These are phyloP conservation scores for Sterrhoptilus dennistouni DNA, from an alignment of 2,113 vertebrate genomes.

Conservation along the genomic window DNA sequence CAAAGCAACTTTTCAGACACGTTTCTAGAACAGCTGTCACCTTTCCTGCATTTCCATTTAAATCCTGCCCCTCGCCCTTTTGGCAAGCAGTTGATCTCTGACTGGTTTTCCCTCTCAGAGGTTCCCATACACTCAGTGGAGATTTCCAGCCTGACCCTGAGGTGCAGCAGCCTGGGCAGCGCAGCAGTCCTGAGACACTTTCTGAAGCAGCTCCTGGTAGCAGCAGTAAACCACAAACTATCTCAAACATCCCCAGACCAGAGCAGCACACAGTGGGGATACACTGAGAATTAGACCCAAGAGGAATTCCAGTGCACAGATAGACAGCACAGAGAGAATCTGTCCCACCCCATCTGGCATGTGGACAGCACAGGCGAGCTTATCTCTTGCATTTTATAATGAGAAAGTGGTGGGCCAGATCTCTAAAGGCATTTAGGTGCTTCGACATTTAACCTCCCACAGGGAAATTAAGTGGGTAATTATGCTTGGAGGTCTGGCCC, in stretches of 20 bases:
- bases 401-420: constrained; percentile 49
- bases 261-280: neutral
- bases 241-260: constrained; percentile 10
- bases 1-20: neutral
- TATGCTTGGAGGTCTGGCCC: constrained; percentile 21
- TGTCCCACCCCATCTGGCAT: neutral
- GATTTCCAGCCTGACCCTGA: neutral
- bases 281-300: neutral
- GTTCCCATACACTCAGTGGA: rapidly evolving
- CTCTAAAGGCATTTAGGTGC: constrained; percentile 55
- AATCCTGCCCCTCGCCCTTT: rapidly evolving
- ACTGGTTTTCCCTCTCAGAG: rapidly evolving
- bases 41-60: neutral
- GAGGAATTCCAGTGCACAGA: constrained; percentile 34
- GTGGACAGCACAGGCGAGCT: neutral
- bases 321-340: neutral
- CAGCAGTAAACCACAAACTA: neutral
- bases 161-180: neutral
- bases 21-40: neutral
- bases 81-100: neutral
- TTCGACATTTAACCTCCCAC: constrained; percentile 56
- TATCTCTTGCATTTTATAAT: constrained; percentile 65
- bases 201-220: neutral
- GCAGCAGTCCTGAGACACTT: neutral
- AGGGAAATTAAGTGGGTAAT: constrained; percentile 36